phyloP scores from a whole-genome alignment of 2,888 invertebrate species.

The Bombylius major region DNA sequence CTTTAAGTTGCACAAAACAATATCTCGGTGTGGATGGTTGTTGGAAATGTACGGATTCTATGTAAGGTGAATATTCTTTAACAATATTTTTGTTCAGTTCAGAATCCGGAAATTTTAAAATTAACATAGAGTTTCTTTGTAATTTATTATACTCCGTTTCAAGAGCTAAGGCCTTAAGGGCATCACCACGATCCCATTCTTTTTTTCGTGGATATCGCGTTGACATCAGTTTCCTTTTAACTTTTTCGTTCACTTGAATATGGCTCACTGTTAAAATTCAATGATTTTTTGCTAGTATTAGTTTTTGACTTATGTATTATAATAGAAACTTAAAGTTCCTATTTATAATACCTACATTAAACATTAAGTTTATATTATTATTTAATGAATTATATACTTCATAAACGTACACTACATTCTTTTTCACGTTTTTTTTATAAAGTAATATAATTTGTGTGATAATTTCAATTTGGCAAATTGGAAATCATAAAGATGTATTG shows the following conservation, averaged over 20 bases:
- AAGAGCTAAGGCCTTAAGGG: slow-evolving; percentile 43
- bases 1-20: slow-evolving; percentile 49
- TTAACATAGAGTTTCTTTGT: slow-evolving; percentile 42
- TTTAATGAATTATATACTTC: no score
- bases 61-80: slow-evolving; percentile 44
- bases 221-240: slow-evolving; percentile 43
- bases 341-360: no score
- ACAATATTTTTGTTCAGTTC: slow-evolving; percentile 50
- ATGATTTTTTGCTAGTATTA: not conserved
- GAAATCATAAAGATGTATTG: no score
- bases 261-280: not conserved
- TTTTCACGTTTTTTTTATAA: no score
- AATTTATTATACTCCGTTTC: slow-evolving; percentile 45
- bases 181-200: slow-evolving; percentile 47
- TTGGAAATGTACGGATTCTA: slow-evolving; percentile 54
- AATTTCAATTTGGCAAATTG: no score
- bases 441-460: no score
- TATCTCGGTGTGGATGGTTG: slow-evolving; percentile 49
- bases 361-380: no score
- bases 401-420: no score
- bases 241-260: slow-evolving; percentile 34
- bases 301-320: no score
- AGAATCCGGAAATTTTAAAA: slow-evolving; percentile 55
- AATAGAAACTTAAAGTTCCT: no score
- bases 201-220: slow-evolving; percentile 21